Conservation (phyloP, 1,140 invertebrate species). For the Drosophila quadrilineata region DNA sequence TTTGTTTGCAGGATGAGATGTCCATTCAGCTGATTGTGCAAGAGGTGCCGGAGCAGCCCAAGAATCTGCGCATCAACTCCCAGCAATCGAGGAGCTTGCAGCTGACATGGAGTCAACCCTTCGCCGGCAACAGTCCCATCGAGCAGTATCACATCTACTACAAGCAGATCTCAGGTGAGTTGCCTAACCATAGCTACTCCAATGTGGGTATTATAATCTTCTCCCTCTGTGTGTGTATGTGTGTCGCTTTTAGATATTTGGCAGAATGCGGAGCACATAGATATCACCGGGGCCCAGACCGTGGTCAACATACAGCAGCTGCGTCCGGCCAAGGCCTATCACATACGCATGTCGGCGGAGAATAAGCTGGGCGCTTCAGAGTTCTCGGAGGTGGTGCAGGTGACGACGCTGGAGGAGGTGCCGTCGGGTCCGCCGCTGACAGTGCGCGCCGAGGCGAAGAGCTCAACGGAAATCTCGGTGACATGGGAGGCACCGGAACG, state of each 20-base stretch:
- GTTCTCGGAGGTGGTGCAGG: conserved; percentile 91
- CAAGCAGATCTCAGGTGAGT: conserved; percentile 90
- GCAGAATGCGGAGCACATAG: conserved; percentile 87
- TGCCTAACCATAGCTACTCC: too few relatives aligned
- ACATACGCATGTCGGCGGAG: conserved; percentile 93
- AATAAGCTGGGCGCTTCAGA: conserved; percentile 93
- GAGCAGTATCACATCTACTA: conserved; percentile 93
- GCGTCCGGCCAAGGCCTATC: conserved; percentile 93
- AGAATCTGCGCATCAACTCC: conserved; percentile 91
- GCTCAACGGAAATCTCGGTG: conserved; percentile 93
- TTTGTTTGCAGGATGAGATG: conserved; percentile 87
- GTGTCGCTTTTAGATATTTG: too few relatives aligned
- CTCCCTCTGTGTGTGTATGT: not conserved
- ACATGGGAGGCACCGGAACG: conserved; percentile 94
- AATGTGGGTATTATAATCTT: too few relatives aligned
- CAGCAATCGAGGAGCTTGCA: conserved; percentile 90
- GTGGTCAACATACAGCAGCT: conserved; percentile 90
- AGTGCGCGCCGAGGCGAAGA: conserved; percentile 92
- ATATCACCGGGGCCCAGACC: conserved; percentile 89
- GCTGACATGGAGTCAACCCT: conserved; percentile 92
- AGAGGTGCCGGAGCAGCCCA: conserved; percentile 93
- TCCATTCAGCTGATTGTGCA: conserved; percentile 95
- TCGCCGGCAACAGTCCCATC: conserved; percentile 93
- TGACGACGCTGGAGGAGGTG: conserved; percentile 92
- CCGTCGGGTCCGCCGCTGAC: conserved; percentile 93